These are phyloP conservation scores for Scrobipalpa atriplicella DNA, from an alignment of 2,888 invertebrate genomes.

Conservation along the genomic window DNA sequence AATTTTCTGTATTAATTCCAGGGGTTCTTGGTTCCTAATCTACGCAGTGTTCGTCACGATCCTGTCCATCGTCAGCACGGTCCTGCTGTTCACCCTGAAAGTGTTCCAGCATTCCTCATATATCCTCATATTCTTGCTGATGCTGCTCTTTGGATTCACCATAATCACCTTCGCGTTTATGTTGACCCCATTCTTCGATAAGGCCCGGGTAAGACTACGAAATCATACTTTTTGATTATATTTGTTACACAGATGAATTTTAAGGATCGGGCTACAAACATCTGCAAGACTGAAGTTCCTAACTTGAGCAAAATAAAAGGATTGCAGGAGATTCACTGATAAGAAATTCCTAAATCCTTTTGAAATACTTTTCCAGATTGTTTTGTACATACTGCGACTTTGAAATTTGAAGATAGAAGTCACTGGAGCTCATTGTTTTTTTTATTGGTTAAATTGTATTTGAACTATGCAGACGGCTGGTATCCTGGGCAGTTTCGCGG, in stretches of 20 bases:
- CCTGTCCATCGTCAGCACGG: constrained; percentile 86
- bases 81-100: constrained; percentile 86
- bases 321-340: no score
- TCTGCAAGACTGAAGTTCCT: no score
- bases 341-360: no score
- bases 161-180: constrained; percentile 92
- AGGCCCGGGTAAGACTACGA: constrained; percentile 90
- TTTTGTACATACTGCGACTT: no score
- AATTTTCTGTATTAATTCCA: constrained; percentile 59
- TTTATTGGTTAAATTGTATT: background rate
- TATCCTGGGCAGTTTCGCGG: constrained; percentile 89
- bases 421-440: constrained; percentile 8
- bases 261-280: no score
- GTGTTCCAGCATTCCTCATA: constrained; percentile 91
- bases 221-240: no score
- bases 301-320: no score
- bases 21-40: constrained; percentile 92
- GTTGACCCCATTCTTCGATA: constrained; percentile 93
- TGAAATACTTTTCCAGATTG: no score
- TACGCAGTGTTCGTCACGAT: constrained; percentile 88
- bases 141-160: constrained; percentile 90
- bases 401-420: no score
- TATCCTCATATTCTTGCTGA: constrained; percentile 89
- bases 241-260: no score
- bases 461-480: constrained; percentile 86